These are phyloP conservation scores for Podocnemis expansa DNA, from an alignment of 2,113 vertebrate genomes.

Conservation along the genomic window DNA sequence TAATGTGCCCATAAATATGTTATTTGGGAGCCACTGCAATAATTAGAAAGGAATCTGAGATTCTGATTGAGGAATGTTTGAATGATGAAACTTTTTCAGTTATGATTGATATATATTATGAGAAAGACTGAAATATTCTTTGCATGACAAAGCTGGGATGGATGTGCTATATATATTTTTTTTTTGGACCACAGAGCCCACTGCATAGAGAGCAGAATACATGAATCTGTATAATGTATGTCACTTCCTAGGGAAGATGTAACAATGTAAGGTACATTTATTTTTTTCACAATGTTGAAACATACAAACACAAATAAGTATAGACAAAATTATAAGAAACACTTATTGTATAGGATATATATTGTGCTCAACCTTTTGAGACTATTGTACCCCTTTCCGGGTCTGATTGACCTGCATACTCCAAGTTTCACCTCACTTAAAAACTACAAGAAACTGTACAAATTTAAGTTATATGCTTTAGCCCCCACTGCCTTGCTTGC, in stretches of 20 bases:
- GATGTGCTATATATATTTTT: slow-evolving; percentile 6
- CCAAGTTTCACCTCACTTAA: no score
- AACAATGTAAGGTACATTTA: slow-evolving; percentile 57
- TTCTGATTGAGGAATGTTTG: slow-evolving; percentile 36
- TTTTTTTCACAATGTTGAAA: slow-evolving; percentile 54
- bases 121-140: slow-evolving; percentile 20
- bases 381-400: no score
- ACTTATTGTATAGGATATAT: slow-evolving; percentile 45
- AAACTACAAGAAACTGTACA: no score
- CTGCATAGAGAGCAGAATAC: slow-evolving; percentile 33
- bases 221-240: slow-evolving; percentile 48
- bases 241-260: slow-evolving; percentile 45
- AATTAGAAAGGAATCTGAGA: slow-evolving; percentile 7
- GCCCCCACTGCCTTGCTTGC: no score
- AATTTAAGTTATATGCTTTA: no score
- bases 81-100: slow-evolving; percentile 2
- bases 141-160: slow-evolving; percentile 11
- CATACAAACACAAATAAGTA: slow-evolving; percentile 51
- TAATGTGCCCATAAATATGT: rapidly evolving
- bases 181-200: slow-evolving; percentile 28
- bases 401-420: no score
- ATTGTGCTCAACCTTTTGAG: no score
- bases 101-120: slow-evolving; percentile 8
- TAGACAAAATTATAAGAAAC: slow-evolving; percentile 55
- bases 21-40: neutral